These are phyloP conservation scores for Scleropages formosus DNA, from an alignment of 2,797 vertebrate genomes.

Conservation along the genomic window DNA sequence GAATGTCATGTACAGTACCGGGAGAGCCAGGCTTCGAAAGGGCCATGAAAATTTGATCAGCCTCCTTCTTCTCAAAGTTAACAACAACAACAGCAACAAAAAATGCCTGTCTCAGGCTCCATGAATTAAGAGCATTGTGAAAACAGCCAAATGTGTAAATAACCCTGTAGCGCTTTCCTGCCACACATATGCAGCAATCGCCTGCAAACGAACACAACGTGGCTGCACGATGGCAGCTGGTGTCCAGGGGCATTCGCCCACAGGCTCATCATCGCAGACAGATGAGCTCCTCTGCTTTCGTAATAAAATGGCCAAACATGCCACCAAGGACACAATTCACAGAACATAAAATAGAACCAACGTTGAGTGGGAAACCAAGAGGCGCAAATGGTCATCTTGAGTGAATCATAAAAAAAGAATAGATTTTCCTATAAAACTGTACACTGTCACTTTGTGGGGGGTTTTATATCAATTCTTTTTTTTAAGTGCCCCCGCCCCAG, in stretches of 20 bases:
- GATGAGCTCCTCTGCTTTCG: slow-evolving; percentile 55
- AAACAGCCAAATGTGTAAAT: slow-evolving; percentile 7
- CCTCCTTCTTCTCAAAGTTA: neutral
- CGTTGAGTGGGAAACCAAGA: slow-evolving; percentile 39
- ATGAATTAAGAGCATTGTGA: slow-evolving; percentile 6
- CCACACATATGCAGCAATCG: slow-evolving; percentile 34
- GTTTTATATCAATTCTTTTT: slow-evolving; percentile 32
- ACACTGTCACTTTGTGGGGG: slow-evolving; percentile 26
- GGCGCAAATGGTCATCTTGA: slow-evolving; percentile 21
- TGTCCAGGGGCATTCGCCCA: slow-evolving; percentile 55
- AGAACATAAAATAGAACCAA: slow-evolving; percentile 58
- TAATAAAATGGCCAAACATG: slow-evolving; percentile 49
- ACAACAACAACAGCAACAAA: neutral
- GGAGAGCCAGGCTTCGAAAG: slow-evolving; percentile 13
- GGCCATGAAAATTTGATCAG: slow-evolving; percentile 22
- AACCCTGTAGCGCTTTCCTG: slow-evolving; percentile 31
- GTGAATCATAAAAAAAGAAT: slow-evolving; percentile 30
- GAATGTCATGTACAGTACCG: neutral
- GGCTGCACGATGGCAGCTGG: slow-evolving; percentile 60
- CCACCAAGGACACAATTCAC: slow-evolving; percentile 51
- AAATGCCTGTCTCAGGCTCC: neutral
- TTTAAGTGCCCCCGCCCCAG: slow-evolving; percentile 26
- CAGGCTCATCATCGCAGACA: slow-evolving; percentile 50
- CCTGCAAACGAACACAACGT: slow-evolving; percentile 44
- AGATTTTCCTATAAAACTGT: slow-evolving; percentile 19